Evolutionary conservation across 92 coral and sea anemone genomes (phyloP), one percentile per base, ranked within the genome.

Genomic region (Parazoanthus darwini): DNA sequence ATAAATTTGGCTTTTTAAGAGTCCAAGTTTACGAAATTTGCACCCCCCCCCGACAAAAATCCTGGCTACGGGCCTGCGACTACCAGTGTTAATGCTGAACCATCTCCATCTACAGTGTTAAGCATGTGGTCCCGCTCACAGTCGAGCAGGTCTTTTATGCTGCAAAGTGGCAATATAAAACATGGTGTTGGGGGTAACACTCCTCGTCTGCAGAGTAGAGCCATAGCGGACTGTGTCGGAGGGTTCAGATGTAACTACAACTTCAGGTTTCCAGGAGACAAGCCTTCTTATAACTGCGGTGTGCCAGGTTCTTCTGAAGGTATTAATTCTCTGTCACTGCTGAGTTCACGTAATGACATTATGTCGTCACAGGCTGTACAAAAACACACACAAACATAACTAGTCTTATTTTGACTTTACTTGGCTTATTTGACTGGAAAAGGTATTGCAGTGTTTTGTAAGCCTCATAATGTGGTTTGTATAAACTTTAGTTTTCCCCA

Each of bases 171-270:
- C n/a, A 36, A 74, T 50, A 84, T 48, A 29, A 84, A 84, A 71
- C 87, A 71, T 16, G 86, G 86, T 11, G 33, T 82, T 16, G 6
- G 74, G 29, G 72, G 85, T 29, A 81, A 2, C 20, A 54, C 76
- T 1, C 48, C 20, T 22, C 78, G 75, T 14, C 44, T 35, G 36
- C 87, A 84, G 79, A 84, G 42, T 58, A 84, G 79, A 48, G 78
- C 79, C 78, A 84, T 84, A 44, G 79, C 87, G 29, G 87, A 46
- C 79, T 70, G 67, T 84, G 85, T 35, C 43, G 87, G 89, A 83
- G 89, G 83, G 48, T 95, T 94, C 82, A 95, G 99, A 37, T 95
- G 98, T 75, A 93, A 96, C 72, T 97, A 97, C 85, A 86, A 94
- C 14, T 92, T 95, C 87, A 94, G 90, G 71, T 88, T 89, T 75